phyloP scores from a whole-genome alignment of 2,888 invertebrate genomes.

The Nipponacmea schrenckii region DNA sequence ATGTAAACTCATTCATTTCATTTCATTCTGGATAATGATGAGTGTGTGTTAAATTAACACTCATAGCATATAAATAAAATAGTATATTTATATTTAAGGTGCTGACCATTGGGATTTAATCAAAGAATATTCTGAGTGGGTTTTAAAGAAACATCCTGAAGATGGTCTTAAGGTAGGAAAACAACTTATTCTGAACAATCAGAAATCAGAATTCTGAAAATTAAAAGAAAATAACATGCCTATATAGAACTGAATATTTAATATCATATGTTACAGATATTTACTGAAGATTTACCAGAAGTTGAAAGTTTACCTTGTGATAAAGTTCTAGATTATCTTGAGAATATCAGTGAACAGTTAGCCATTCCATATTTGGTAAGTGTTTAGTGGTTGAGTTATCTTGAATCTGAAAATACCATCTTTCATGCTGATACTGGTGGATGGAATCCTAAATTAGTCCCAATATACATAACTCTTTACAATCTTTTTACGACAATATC shows the following conservation, averaged over 20 bases:
- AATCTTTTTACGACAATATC: too few species aligned
- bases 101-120: slow-evolving; percentile 85
- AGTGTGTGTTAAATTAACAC: too few species aligned
- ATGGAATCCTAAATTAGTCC: too few species aligned
- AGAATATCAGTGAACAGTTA: slow-evolving; percentile 80
- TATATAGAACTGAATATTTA: background rate
- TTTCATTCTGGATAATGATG: too few species aligned
- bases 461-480: too few species aligned
- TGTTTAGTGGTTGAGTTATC: slow-evolving; percentile 9
- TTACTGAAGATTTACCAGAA: slow-evolving; percentile 86
- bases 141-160: slow-evolving; percentile 84
- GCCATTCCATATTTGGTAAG: slow-evolving; percentile 87
- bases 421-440: too few species aligned
- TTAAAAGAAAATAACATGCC: too few species aligned
- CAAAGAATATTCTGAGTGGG: slow-evolving; percentile 93
- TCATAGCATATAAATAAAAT: too few species aligned
- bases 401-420: too few species aligned
- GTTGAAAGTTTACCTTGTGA: slow-evolving; percentile 90
- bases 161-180: slow-evolving; percentile 79
- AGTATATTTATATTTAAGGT: slow-evolving; percentile 69
- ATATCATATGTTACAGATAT: slow-evolving; percentile 71
- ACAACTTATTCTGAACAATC: too few species aligned
- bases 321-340: slow-evolving; percentile 86
- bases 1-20: too few species aligned
- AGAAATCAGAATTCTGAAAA: background rate